Base-by-base conservation (phyloP, 2,113 vertebrate genomes). In the Oreochromis aureus region DNA sequence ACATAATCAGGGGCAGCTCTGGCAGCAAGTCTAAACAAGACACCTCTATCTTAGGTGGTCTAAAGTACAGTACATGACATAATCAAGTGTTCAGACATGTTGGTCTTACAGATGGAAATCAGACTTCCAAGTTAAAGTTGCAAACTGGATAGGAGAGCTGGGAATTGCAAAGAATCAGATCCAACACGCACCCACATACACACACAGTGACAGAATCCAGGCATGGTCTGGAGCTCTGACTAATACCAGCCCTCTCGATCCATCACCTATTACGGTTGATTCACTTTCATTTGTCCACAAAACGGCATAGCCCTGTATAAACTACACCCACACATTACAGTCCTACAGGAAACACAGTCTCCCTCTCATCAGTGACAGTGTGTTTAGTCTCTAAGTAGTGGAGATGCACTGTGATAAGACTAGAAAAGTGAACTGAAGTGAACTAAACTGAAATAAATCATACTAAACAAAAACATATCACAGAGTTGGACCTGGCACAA, bases 321-420 rank as follows among this genome's bases (percentile, higher is more conserved):
- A 92, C 88, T 86, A 80, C 88, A 91, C 84, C 83, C 89, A 85
- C 87, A 71, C 85, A 78, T 86, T 84, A 82, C 56, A 53, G 86
- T 83, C 69, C 22, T 54, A 22, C 39, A 87, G 44, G 55, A 84
- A 89, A 91, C 78, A 80, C 61, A 71, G 80, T 69, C 55, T 24
- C 76, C n/a, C 73, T 73, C 73, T 85, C 85, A 88, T 84, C 82
- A 32, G 78, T 56, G 91, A 88, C 85, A 81, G 56, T 22, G 55
- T 92, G 92, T 96, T 95, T 92, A 95, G 93, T 95, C 93, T 95
- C 73, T 36, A 56, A 48, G 61, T 84, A 54, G 59, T 30, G 55
- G 27, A 83, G 39, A 91, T 86, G 56, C 53, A 41, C 61, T 13
- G 82, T 1, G 86, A 89, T 94, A 90, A 89, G 61, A 69, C 58